Conservation (phyloP, 2,113 vertebrate species). For the Sceloporus undulatus region DNA sequence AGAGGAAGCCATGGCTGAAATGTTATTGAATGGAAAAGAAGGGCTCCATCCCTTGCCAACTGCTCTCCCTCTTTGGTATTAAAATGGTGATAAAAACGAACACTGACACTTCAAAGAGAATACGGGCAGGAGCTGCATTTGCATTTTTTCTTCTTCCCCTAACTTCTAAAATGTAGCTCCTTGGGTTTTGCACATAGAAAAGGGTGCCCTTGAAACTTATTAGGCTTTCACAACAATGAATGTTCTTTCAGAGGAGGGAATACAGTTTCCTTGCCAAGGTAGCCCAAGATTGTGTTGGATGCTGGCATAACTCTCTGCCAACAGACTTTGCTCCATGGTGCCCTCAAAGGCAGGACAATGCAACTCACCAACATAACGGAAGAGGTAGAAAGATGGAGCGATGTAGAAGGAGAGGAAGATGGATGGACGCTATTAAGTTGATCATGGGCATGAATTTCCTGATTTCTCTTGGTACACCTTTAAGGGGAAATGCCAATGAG, state of each 20-base stretch:
- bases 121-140: slow-evolving; percentile 40
- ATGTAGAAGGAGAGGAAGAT: too few species aligned
- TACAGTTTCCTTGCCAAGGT: slow-evolving; percentile 22
- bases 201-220: neutral
- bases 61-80: slow-evolving; percentile 62
- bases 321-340: too few species aligned
- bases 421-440: too few species aligned
- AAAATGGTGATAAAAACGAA: slow-evolving; percentile 71
- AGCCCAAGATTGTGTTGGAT: too few species aligned
- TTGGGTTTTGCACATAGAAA: slow-evolving; percentile 43
- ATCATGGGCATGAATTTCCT: too few species aligned
- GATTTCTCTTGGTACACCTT: too few species aligned
- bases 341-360: too few species aligned
- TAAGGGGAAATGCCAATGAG: too few species aligned
- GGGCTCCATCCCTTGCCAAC: slow-evolving; percentile 43
- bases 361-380: too few species aligned
- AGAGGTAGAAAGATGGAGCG: too few species aligned
- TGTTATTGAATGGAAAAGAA: slow-evolving; percentile 62
- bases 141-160: slow-evolving; percentile 49
- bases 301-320: too few species aligned
- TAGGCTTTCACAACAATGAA: neutral
- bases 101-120: slow-evolving; percentile 69
- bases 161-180: slow-evolving; percentile 46
- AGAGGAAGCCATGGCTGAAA: slow-evolving; percentile 41
- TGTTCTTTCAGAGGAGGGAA: slow-evolving; percentile 9